Conservation (phyloP, 1,140 invertebrate genomes). For the Trichogramma pretiosum region DNA sequence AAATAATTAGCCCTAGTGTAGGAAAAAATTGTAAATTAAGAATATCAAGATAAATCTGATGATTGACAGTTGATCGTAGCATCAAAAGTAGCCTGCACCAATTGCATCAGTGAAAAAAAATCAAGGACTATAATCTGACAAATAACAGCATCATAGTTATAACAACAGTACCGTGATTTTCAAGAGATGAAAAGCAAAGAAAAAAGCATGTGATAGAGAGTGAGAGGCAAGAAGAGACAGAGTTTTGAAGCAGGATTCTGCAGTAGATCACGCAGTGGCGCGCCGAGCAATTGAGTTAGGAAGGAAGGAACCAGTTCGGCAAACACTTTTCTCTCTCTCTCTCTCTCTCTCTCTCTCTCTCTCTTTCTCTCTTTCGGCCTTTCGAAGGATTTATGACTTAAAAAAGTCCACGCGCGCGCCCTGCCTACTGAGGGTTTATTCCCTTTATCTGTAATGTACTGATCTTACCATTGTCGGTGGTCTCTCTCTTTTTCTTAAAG, state of each 20-base stretch:
- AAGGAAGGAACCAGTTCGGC: slow-evolving; percentile 47
- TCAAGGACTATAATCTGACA: too few relatives aligned
- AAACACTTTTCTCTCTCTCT: slow-evolving; percentile 38
- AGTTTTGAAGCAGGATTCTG: slow-evolving; percentile 21
- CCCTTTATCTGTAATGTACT: slow-evolving; percentile 48
- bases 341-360: too few relatives aligned
- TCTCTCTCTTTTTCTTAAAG: slow-evolving; percentile 1
- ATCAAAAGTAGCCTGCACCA: too few relatives aligned
- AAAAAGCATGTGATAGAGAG: slow-evolving; percentile 21
- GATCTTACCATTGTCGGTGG: slow-evolving; percentile 40
- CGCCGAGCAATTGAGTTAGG: slow-evolving; percentile 44
- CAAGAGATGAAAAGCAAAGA: too few relatives aligned
- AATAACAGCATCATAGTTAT: too few relatives aligned
- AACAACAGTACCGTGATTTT: slow-evolving; percentile 44
- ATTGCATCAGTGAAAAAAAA: too few relatives aligned
- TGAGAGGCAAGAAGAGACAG: not conserved
- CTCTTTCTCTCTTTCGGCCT: too few relatives aligned
- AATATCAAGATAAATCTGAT: too few relatives aligned
- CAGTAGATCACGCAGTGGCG: slow-evolving; percentile 38
- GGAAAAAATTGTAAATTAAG: too few relatives aligned
- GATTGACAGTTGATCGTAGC: too few relatives aligned
- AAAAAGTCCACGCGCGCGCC: slow-evolving; percentile 43
- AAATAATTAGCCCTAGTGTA: too few relatives aligned
- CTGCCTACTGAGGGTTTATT: too few relatives aligned
- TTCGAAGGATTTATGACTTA: slow-evolving; percentile 44